Conservation (phyloP, 2,888 invertebrate species). For the Willowsia nigromaculata region DNA sequence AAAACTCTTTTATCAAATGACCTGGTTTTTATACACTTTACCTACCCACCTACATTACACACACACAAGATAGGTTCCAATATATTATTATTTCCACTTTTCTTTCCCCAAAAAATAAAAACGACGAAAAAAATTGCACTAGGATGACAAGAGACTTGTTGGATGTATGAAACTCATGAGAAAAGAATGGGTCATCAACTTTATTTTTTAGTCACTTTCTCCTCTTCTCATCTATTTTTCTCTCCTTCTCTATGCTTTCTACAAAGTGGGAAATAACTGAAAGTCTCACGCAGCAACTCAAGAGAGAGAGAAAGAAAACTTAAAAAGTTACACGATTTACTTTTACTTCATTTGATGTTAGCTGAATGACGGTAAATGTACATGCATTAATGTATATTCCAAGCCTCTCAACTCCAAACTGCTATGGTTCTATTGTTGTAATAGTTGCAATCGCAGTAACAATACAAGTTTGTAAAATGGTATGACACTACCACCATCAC, state of each 20-base stretch:
- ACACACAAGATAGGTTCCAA: neutral
- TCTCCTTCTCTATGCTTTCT: neutral
- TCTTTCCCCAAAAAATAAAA: neutral
- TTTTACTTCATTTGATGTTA: neutral
- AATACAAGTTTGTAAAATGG: neutral
- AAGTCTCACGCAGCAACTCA: neutral
- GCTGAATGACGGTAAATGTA: neutral
- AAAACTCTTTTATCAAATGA: neutral
- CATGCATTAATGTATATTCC: neutral
- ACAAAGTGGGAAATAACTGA: neutral
- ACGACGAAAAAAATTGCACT: neutral
- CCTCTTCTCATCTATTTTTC: neutral
- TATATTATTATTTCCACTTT: neutral
- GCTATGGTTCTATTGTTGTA: neutral
- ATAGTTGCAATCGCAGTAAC: neutral
- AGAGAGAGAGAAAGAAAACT: neutral
- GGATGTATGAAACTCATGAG: neutral
- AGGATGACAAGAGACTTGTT: constrained; percentile 20
- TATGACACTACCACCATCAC: neutral
- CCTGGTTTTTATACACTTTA: neutral
- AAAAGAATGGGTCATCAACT: constrained; percentile 54
- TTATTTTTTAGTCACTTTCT: constrained; percentile 33
- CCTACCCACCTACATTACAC: neutral
- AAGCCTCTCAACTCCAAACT: neutral
- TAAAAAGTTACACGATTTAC: constrained; percentile 4